Percentiles rank a stretch among this genome's conserved stretches.
Conservation (phyloP, 2,888 invertebrate genomes). For the Drosophila rellima region DNA sequence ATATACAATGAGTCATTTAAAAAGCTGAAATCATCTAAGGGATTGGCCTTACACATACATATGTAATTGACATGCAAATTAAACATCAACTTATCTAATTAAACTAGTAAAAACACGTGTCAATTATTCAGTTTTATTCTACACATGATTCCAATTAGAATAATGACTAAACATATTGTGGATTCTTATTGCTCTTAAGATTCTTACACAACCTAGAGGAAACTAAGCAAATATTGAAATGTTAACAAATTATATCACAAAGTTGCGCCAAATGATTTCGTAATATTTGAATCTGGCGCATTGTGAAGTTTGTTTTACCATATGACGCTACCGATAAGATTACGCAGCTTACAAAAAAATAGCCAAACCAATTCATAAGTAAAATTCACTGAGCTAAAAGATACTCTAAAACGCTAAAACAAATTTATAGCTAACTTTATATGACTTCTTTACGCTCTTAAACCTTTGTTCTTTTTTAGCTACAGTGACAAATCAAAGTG, state of each 20-base stretch:
- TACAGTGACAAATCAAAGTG: conserved; percentile 9
- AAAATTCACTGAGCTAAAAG: background rate
- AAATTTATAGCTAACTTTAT: background rate
- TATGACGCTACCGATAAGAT: conserved; percentile 54
- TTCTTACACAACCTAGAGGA: background rate
- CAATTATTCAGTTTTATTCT: conserved; percentile 11
- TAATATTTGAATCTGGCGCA: conserved; percentile 31
- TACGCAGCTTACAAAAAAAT: conserved; percentile 37
- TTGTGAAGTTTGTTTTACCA: conserved; percentile 33
- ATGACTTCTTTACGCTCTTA: background rate
- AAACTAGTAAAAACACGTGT: background rate
- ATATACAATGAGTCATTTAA: background rate
- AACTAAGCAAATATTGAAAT: conserved; percentile 32
- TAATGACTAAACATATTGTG: conserved; percentile 1
- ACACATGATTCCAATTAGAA: background rate
- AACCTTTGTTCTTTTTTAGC: background rate
- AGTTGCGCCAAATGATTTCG: conserved; percentile 22
- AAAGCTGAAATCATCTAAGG: conserved; percentile 3
- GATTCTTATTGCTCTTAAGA: background rate
- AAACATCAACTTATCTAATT: conserved; percentile 8
- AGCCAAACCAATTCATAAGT: background rate
- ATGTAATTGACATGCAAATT: conserved; percentile 2
- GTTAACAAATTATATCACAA: background rate
- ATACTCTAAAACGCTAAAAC: background rate
- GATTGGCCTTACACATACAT: background rate